Base-by-base conservation (phyloP, 2,797 vertebrate species). In the Mastacembelus armatus region DNA sequence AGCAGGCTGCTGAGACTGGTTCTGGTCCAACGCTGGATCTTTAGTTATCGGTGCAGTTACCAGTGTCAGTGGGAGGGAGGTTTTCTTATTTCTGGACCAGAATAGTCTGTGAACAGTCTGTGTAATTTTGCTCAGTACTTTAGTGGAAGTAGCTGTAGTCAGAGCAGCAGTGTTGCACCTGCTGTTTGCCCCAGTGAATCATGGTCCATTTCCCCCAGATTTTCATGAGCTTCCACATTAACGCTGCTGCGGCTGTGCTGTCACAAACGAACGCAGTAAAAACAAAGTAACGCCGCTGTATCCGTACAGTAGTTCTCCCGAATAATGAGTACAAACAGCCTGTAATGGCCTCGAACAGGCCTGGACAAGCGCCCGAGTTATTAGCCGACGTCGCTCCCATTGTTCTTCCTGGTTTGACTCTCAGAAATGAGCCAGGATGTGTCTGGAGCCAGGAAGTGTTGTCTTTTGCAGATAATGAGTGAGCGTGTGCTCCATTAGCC, bases 391-490 rank as follows among this genome's bases (percentile, higher is more conserved):
- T 30, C 70, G 14, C 60, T 62, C 61, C 56, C 52, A 42, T 66
- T 73, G 63, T 81, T 82, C 35, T 67, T 62, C 43, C 60, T 26
- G 29, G 63, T 76, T 66, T 69, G 71, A 75, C 68, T 73, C 56
- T 2, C 40, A 67, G 67, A 61, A 67, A 79, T 75, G 48, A 77
- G 55, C 66, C 62, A 57, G 77, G 44, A 74, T 52, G 62, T n/a
- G 52, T 67, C 24, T 38, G 49, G 66, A 38, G 66, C 54, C 52
- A 29, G 77, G 57, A 77, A 68, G 54, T 65, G 80, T 75, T 83
- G 85, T 80, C 70, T 78, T 78, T 55, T 38, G 44, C 24, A 56
- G 68, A 81, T 78, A 84, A 84, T 75, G 74, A 80, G 62, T 15
- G 71, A 71, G 78, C 35, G 15, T 38, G 68, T 21, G 78, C 66